These are phyloP conservation scores for Mesembrinibis cayennensis DNA, from an alignment of 2,113 vertebrate species.

Conservation along the genomic window DNA sequence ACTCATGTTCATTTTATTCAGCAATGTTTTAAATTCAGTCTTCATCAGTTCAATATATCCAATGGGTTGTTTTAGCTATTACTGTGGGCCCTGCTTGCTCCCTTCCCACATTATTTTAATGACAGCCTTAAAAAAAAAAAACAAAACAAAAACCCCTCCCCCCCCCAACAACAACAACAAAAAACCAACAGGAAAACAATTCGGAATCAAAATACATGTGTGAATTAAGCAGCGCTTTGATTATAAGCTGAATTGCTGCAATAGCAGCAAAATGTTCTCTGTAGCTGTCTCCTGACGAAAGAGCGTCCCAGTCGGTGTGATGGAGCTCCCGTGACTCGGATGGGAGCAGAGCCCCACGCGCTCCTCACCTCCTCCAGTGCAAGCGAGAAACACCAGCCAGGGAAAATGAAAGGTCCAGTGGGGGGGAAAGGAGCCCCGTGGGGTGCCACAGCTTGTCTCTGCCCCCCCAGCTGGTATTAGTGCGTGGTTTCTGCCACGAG, in stretches of 20 bases:
- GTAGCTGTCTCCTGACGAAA: not conserved
- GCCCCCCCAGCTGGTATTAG: not conserved
- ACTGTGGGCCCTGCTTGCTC: not conserved
- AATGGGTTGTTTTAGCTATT: not conserved
- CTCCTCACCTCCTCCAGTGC: not conserved
- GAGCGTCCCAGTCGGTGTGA: not conserved
- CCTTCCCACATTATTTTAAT: not conserved
- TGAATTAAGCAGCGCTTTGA: not conserved
- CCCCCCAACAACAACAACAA: not conserved
- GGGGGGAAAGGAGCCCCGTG: not conserved
- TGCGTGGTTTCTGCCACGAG: slow-evolving; percentile 41
- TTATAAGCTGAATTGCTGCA: not conserved
- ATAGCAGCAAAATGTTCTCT: not conserved
- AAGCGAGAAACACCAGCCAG: not conserved
- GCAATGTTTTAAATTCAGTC: not conserved
- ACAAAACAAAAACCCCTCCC: not conserved
- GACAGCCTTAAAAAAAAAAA: not conserved
- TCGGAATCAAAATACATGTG: not conserved
- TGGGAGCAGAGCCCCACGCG: not conserved
- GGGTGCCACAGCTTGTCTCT: not conserved
- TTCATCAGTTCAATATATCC: not conserved
- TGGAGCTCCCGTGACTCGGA: not conserved
- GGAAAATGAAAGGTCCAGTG: not conserved
- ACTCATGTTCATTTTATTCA: not conserved
- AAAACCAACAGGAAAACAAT: not conserved